Evolutionary conservation across 2,888 invertebrate species (phyloP), one percentile per base, ranked within the genome.

Genomic region (Acleris emargana): DNA sequence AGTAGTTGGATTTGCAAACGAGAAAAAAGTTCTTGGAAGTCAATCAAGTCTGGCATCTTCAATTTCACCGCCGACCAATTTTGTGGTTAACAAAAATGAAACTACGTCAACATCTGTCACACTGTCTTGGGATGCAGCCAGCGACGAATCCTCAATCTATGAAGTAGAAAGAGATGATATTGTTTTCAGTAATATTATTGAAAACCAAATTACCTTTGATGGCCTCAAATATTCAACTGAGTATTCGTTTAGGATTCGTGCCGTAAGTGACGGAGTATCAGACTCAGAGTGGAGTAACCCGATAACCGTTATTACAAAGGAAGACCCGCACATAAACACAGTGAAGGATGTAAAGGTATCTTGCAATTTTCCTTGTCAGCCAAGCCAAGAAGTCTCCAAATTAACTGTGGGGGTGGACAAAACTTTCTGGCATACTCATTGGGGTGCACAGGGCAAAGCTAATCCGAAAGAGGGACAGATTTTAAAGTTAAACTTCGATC

Each of bases 241-340:
- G 53, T 83, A 90, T 72, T 64, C 62, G 4, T 90, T 89, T 67
- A 83, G 81, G 68, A 82, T 91, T 51, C 76, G 91, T 54, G 80
- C 88, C 1, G 83, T 78, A 17, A 78, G 72, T 45, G 69, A 75
- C 22, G 80, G 78, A 4, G 76, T 83, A n/a, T 90, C 91, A 0
- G 75, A 83, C n/a, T 90, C 91, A 0, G 75, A 83, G 69, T 92
- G 91, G 91, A 88, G 88, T 75, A 76, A 86, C 32, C 69, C 64
- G 51, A 70, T 89, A 18, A 67, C 74, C 16, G 76, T 76, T 17
- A 70, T 73, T 18, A 86, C 86, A 9, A 74, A 76, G 59, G 77
- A 76, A 25, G 77, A 86, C 64, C 85, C 86, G 20, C 72, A 69
- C 25, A 79, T 80, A 68, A 55, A 83, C 60, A 69, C 74, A n/a